These are phyloP conservation scores for Araneus ventricosus DNA, from an alignment of 1,140 invertebrate species.

Conservation along the genomic window DNA sequence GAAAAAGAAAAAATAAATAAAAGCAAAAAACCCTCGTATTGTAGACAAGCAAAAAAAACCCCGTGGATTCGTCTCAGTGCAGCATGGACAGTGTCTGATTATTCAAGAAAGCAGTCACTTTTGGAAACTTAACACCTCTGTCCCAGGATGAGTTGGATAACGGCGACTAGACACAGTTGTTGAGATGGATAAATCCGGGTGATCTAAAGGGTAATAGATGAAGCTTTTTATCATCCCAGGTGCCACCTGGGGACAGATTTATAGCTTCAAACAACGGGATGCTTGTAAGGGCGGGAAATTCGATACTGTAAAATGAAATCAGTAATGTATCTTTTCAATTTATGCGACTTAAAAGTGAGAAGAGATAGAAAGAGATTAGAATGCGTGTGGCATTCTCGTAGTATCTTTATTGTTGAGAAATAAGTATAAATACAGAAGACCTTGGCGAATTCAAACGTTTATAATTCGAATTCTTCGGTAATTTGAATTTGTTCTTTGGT, in stretches of 20 bases:
- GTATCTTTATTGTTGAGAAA: no score
- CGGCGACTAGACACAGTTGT: not conserved
- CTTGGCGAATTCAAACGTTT: no score
- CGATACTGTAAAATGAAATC: not conserved
- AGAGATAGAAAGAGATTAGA: not conserved
- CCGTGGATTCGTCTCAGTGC: not conserved
- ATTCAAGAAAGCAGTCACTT: not conserved
- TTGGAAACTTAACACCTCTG: constrained; percentile 10
- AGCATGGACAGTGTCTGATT: constrained; percentile 17
- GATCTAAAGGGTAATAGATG: constrained; percentile 3
- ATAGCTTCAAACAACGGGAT: not conserved
- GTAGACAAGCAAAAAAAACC: not conserved
- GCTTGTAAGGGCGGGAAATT: not conserved
- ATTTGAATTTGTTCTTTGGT: no score
- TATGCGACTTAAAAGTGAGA: not conserved
- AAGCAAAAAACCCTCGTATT: not conserved
- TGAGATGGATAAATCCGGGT: not conserved
- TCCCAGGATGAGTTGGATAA: not conserved
- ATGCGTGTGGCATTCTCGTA: no score
- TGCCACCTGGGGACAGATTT: constrained; percentile 22
- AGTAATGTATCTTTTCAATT: not conserved
- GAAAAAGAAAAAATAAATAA: not conserved
- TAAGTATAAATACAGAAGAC: no score
- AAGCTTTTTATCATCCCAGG: not conserved
- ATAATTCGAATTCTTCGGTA: no score